Evolutionary conservation across 2,797 vertebrate genomes (phyloP).

Genomic region (Etheostoma nigrum): DNA sequence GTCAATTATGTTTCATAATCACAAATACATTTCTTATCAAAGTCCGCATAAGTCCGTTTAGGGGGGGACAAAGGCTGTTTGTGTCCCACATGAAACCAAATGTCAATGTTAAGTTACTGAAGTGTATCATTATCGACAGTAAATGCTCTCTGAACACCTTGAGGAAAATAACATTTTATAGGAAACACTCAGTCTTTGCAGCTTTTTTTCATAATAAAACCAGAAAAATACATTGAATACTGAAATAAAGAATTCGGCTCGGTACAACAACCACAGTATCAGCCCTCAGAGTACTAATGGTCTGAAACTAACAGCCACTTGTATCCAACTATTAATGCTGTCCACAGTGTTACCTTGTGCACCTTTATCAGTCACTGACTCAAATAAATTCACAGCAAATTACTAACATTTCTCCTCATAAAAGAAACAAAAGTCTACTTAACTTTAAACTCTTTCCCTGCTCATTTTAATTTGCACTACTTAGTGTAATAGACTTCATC

Average conservation of each 20-base stretch:
- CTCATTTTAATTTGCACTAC: constrained; percentile 22
- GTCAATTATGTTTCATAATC: too few relatives aligned
- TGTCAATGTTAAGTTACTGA: too few relatives aligned
- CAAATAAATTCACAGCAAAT: constrained; percentile 2
- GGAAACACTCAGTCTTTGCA: not conserved
- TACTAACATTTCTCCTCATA: not conserved
- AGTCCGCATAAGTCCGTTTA: too few relatives aligned
- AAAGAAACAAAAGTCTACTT: constrained; percentile 14
- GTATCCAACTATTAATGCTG: not conserved
- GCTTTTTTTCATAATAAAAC: not conserved
- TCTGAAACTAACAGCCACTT: not conserved
- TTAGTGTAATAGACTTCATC: constrained; percentile 26
- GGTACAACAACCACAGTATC: not conserved
- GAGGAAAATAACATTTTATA: not conserved
- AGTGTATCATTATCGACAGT: not conserved
- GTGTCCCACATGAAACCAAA: too few relatives aligned
- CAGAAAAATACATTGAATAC: not conserved
- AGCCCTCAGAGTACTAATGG: not conserved
- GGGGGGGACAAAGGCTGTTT: too few relatives aligned
- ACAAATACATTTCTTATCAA: too few relatives aligned
- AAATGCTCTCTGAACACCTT: not conserved
- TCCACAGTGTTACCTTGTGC: not conserved
- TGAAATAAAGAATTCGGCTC: not conserved
- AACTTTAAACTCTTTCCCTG: constrained; percentile 4
- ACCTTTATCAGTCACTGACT: not conserved